These are phyloP conservation scores for Melipona beecheii DNA, from an alignment of 2,888 invertebrate species.

Conservation along the genomic window DNA sequence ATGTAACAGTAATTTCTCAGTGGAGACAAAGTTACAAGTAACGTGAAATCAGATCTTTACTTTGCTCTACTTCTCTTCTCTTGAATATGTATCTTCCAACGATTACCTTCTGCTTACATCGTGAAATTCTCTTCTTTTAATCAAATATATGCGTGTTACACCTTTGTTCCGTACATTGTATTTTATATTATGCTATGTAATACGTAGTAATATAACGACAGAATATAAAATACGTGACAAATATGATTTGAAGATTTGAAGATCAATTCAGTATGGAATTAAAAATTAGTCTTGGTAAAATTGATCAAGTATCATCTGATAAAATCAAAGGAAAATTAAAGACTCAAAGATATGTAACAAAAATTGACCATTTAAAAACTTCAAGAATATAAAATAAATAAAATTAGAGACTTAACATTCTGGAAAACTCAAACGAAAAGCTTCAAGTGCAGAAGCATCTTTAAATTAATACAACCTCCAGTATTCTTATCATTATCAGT, in stretches of 20 bases:
- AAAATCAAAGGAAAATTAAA: too few species aligned
- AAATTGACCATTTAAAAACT: too few species aligned
- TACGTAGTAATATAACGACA: neutral
- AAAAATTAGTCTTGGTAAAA: too few species aligned
- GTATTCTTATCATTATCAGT: too few species aligned
- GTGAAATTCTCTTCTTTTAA: neutral
- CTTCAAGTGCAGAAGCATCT: too few species aligned
- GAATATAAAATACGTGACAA: neutral
- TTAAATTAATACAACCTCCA: too few species aligned
- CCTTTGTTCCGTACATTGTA: neutral
- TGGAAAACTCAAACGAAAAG: too few species aligned
- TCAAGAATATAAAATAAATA: too few species aligned
- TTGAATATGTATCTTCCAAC: neutral
- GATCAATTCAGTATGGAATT: too few species aligned
- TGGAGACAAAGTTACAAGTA: neutral
- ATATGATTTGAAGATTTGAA: neutral
- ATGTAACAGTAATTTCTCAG: neutral
- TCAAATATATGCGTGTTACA: neutral
- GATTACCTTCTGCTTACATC: neutral
- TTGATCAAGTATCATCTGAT: too few species aligned
- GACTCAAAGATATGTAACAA: too few species aligned
- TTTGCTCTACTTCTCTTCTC: neutral
- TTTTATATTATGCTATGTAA: neutral
- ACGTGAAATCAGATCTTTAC: neutral
- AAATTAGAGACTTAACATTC: too few species aligned